Percentiles rank a stretch among this genome's conserved stretches.
Conservation (phyloP, 2,888 invertebrate species). For the Callosobruchus maculatus region DNA sequence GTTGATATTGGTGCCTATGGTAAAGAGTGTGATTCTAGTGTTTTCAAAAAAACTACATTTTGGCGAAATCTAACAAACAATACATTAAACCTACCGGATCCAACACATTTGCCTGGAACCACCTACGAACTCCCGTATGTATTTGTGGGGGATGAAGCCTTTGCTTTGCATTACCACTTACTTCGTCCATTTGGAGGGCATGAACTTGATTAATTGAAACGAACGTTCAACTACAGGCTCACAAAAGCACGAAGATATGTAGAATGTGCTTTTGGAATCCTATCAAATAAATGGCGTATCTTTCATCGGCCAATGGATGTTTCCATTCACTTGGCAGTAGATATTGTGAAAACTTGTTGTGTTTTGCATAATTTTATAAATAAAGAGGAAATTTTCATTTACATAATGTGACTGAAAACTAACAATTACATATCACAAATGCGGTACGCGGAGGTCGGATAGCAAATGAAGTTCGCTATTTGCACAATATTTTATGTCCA, state of each 20-base stretch:
- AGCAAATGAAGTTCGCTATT: too few relatives aligned
- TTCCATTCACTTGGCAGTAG: slow-evolving; percentile 2
- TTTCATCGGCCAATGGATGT: slow-evolving; percentile 7
- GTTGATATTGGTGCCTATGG: slow-evolving; percentile 6
- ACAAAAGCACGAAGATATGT: slow-evolving; percentile 27
- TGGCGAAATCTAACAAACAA: not conserved
- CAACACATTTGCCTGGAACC: not conserved
- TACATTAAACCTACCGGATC: slow-evolving; percentile 2
- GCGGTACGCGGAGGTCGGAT: too few relatives aligned
- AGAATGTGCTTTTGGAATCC: slow-evolving; percentile 25
- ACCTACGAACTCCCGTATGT: not conserved
- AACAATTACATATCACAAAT: too few relatives aligned
- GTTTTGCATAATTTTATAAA: slow-evolving; percentile 1
- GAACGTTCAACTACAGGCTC: slow-evolving; percentile 20
- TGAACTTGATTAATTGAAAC: slow-evolving; percentile 11
- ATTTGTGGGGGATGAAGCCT: slow-evolving; percentile 3
- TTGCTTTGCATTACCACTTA: not conserved
- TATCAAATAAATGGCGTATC: slow-evolving; percentile 32
- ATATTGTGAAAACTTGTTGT: slow-evolving; percentile 4
- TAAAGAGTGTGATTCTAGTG: slow-evolving; percentile 4
- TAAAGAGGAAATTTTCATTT: not conserved
- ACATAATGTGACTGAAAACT: too few relatives aligned
- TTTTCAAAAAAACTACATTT: slow-evolving; percentile 1
- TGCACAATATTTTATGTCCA: too few relatives aligned
- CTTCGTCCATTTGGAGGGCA: slow-evolving; percentile 16